phyloP scores from a whole-genome alignment of 2,888 invertebrate species.

The Pandemis cinnamomeana region DNA sequence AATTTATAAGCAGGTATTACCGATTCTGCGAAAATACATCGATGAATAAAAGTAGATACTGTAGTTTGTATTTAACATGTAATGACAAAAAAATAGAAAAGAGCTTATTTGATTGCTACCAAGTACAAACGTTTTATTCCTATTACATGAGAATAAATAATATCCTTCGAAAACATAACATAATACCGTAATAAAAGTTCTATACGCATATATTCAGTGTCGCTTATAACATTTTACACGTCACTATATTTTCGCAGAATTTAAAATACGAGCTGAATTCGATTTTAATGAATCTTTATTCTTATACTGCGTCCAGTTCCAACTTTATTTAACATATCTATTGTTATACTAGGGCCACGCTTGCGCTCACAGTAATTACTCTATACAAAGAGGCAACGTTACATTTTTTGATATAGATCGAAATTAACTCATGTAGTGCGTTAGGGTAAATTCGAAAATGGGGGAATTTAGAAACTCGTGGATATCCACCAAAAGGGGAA shows the following conservation, averaged over 20 bases:
- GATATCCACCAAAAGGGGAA: no score
- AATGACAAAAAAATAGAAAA: background rate
- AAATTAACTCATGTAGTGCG: background rate
- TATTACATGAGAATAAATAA: background rate
- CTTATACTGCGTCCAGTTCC: slow-evolving; percentile 30
- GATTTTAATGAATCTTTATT: slow-evolving; percentile 32
- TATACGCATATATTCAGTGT: background rate
- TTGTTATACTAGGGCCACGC: slow-evolving; percentile 8
- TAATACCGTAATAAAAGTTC: background rate
- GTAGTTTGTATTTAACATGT: no score
- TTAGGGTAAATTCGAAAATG: no score
- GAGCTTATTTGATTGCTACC: background rate
- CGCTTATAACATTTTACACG: background rate
- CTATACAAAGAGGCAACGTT: background rate
- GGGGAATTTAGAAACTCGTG: no score
- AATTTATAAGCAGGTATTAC: slow-evolving; percentile 2
- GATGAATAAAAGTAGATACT: background rate
- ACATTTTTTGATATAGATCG: background rate
- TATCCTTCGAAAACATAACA: no score
- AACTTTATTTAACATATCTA: slow-evolving; percentile 33
- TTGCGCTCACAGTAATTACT: background rate
- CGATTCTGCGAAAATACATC: slow-evolving; percentile 26
- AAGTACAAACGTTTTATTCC: background rate
- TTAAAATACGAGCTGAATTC: slow-evolving; percentile 12
- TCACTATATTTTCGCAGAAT: slow-evolving; percentile 29